phyloP scores from a whole-genome alignment of 2,797 vertebrate genomes.

The Salarias fasciatus region DNA sequence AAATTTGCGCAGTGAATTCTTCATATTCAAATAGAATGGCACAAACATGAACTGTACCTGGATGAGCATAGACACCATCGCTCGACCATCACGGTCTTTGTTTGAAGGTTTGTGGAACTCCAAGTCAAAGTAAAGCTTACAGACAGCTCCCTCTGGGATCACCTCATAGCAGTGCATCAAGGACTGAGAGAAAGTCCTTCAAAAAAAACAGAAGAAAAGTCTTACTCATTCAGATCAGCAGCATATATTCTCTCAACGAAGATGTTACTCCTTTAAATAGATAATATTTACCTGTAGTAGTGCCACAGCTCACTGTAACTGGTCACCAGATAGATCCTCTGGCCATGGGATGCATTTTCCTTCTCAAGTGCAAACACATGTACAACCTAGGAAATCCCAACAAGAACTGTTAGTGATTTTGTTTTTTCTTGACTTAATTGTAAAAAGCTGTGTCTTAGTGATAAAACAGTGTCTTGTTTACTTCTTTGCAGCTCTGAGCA shows the following conservation, averaged over 20 bases:
- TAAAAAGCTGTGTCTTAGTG: not conserved
- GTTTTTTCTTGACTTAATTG: too few relatives aligned
- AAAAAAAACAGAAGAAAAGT: constrained; percentile 6
- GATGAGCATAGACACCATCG: constrained; percentile 90
- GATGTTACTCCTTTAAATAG: not conserved
- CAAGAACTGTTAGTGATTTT: too few relatives aligned
- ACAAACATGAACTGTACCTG: constrained; percentile 78
- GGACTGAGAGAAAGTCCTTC: constrained; percentile 84
- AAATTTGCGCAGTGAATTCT: too few relatives aligned
- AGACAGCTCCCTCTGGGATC: constrained; percentile 92
- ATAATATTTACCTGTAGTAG: constrained; percentile 88
- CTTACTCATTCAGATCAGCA: too few relatives aligned
- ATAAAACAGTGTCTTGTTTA: constrained; percentile 39
- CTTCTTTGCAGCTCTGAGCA: constrained; percentile 88
- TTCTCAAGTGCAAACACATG: constrained; percentile 95
- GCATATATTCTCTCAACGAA: not conserved
- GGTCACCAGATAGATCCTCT: constrained; percentile 92
- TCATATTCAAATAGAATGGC: too few relatives aligned
- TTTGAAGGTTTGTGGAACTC: constrained; percentile 92
- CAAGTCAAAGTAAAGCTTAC: constrained; percentile 98
- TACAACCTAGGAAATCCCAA: constrained; percentile 79
- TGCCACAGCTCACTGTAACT: constrained; percentile 95
- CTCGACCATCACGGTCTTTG: constrained; percentile 84
- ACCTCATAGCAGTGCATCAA: constrained; percentile 98
- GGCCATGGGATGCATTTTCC: constrained; percentile 76